Conservation (phyloP, 1,140 invertebrate genomes). For the Andricus grossulariae region DNA sequence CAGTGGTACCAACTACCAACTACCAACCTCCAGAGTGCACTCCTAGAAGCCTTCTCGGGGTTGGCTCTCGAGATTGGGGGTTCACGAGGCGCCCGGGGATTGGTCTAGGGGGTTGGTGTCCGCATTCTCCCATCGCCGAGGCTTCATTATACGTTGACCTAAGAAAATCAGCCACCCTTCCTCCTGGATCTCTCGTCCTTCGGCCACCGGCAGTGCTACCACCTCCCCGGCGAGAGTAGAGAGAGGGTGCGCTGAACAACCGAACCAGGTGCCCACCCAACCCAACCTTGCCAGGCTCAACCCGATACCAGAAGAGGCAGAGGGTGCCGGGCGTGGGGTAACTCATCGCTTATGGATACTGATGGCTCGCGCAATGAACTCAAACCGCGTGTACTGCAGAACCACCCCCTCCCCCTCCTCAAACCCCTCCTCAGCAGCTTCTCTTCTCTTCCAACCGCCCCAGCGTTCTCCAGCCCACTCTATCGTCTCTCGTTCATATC, state of each 20-base stretch:
- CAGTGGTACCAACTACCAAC: not conserved
- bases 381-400: conserved; percentile 59
- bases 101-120: conserved; percentile 61
- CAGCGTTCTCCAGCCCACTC: conserved; percentile 8
- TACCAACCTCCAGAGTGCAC: not conserved
- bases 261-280: conserved; percentile 69
- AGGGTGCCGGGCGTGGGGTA: conserved; percentile 59
- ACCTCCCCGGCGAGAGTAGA: conserved; percentile 49
- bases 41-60: conserved; percentile 50
- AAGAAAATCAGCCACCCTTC: conserved; percentile 73
- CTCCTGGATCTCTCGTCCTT: conserved; percentile 57
- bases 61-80: conserved; percentile 48
- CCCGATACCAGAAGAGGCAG: conserved; percentile 44
- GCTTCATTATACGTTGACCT: conserved; percentile 77
- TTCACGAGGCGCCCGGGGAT: conserved; percentile 53
- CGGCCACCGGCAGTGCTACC: conserved; percentile 54
- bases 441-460: conserved; percentile 27
- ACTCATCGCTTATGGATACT: conserved; percentile 77
- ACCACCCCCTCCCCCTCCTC: not conserved
- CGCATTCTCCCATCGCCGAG: conserved; percentile 55
- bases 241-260: conserved; percentile 65
- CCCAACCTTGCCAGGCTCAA: conserved; percentile 49
- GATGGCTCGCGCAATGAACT: conserved; percentile 77
- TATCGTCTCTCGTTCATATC: not conserved
- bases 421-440: not conserved